Conservation (phyloP, 2,113 vertebrate species). For the Zosterops japonicus region DNA sequence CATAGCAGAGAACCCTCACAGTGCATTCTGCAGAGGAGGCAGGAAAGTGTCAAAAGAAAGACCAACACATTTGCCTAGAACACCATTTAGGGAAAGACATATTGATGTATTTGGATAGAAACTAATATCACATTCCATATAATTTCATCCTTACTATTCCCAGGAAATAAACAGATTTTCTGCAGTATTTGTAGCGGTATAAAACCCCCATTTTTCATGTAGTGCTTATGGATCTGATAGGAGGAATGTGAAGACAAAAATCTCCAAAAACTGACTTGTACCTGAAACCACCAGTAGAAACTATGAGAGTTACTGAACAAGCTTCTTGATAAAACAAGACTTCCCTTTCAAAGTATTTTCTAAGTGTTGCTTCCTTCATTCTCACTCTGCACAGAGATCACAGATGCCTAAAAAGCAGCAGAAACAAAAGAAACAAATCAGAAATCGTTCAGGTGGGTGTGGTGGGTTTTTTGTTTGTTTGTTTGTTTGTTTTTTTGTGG, state of each 20-base stretch:
- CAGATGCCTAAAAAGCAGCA: not conserved
- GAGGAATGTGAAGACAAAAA: not conserved
- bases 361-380: not conserved
- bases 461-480: no score
- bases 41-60: conserved; percentile 23
- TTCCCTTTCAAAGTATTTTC: not conserved
- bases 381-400: not conserved
- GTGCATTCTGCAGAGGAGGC: not conserved
- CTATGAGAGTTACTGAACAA: not conserved
- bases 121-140: not conserved
- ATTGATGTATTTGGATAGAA: conserved; percentile 21
- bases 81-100: not conserved
- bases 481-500: not conserved
- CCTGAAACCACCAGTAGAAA: not conserved
- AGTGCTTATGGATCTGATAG: not conserved
- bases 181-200: not conserved
- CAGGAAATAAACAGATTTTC: not conserved
- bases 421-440: not conserved
- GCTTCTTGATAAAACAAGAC: not conserved
- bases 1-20: not conserved
- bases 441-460: not conserved
- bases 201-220: not conserved
- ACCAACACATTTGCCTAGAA: conserved; percentile 5
- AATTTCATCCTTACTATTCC: not conserved
- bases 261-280: not conserved